Conservation (phyloP, 2,797 vertebrate genomes). For the Tokudaia tokunoshimensis region DNA sequence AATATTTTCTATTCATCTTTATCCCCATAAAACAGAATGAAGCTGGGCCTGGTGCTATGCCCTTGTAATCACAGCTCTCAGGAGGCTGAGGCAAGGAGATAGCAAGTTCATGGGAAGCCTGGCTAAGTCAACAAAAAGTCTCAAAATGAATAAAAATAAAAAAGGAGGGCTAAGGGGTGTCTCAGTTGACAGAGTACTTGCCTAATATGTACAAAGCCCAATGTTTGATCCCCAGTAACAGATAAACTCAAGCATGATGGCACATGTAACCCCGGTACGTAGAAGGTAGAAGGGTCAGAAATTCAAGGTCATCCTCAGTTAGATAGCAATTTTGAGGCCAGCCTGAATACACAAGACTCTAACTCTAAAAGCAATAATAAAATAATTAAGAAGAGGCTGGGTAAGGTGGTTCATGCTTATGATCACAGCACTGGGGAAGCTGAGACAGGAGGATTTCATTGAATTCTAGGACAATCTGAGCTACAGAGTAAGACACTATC, state of each 20-base stretch:
- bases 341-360: background rate
- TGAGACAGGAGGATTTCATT: background rate
- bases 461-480: background rate
- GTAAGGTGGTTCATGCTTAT: background rate
- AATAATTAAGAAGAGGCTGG: background rate
- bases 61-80: background rate
- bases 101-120: background rate
- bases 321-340: background rate
- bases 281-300: background rate
- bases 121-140: background rate
- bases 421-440: background rate
- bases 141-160: background rate
- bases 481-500: background rate
- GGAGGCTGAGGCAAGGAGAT: background rate
- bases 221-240: background rate
- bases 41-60: background rate
- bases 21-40: background rate
- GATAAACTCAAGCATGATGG: background rate
- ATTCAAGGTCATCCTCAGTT: background rate
- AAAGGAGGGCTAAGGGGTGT: background rate
- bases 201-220: too few relatives aligned
- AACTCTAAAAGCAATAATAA: background rate
- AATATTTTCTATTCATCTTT: constrained; percentile 21
- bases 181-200: background rate
- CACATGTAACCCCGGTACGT: background rate